Percentiles rank a stretch among this genome's conserved stretches.
phyloP scores from a whole-genome alignment of 2,113 vertebrate genomes.

The Pontoporia blainvillei region DNA sequence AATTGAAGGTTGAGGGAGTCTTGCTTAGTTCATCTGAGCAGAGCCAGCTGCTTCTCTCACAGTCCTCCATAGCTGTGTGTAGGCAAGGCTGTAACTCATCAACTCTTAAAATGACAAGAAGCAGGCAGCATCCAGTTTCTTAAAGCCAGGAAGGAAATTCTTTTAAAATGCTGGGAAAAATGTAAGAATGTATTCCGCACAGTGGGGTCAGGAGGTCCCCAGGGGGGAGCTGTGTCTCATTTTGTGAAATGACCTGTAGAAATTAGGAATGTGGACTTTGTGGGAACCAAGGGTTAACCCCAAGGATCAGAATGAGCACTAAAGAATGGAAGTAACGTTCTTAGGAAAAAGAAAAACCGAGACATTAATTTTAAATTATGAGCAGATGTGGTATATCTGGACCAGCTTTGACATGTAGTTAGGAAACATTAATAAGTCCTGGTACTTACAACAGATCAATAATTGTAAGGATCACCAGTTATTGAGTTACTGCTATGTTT shows the following conservation, averaged over 20 bases:
- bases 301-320: not conserved
- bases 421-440: not conserved
- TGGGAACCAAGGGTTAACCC: slow-evolving; percentile 4
- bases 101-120: slow-evolving; percentile 58
- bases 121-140: slow-evolving; percentile 27
- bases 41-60: slow-evolving; percentile 49
- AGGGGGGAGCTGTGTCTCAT: slow-evolving; percentile 20
- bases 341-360: not conserved
- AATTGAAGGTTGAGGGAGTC: not conserved
- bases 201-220: slow-evolving; percentile 56
- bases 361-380: slow-evolving; percentile 5
- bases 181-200: slow-evolving; percentile 60
- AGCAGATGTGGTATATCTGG: slow-evolving; percentile 27
- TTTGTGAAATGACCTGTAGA: slow-evolving; percentile 43
- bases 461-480: not conserved
- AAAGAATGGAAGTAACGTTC: not conserved
- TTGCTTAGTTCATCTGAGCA: slow-evolving; percentile 13
- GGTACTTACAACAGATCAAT: not conserved
- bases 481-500: not conserved
- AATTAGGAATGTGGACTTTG: slow-evolving; percentile 6
- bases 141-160: slow-evolving; percentile 62
- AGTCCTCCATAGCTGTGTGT: not conserved
- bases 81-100: slow-evolving; percentile 56
- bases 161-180: slow-evolving; percentile 67
- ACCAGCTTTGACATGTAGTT: not conserved